Percentiles rank a stretch among this genome's conserved stretches.
phyloP scores from a whole-genome alignment of 2,113 vertebrate genomes.

The Sturnira hondurensis region DNA sequence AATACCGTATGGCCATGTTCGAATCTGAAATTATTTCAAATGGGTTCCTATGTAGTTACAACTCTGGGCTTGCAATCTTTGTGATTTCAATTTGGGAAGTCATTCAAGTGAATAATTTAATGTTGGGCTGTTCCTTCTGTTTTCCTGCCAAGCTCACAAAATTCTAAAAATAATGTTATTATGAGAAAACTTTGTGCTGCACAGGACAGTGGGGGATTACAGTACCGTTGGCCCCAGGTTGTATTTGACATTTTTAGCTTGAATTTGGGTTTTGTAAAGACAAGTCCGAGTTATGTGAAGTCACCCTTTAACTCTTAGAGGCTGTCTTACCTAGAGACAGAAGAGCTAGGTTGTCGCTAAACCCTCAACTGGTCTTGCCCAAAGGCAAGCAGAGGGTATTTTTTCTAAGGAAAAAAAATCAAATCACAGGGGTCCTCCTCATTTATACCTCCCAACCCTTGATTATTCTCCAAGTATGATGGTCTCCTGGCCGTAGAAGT shows the following conservation, averaged over 20 bases:
- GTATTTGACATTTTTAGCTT: background rate
- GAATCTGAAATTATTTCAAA: slow-evolving; percentile 73
- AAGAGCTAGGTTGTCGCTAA: background rate
- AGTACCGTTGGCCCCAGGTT: background rate
- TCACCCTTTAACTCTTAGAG: background rate
- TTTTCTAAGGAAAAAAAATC: background rate
- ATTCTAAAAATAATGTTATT: slow-evolving; percentile 53
- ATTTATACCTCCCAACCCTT: background rate
- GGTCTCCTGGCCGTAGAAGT: background rate
- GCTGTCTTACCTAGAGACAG: background rate
- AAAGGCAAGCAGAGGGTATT: background rate
- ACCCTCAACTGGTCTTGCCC: background rate
- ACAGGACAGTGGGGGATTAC: background rate
- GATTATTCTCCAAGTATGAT: background rate
- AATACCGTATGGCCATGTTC: slow-evolving; percentile 68
- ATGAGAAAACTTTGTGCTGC: background rate
- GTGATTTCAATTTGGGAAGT: slow-evolving; percentile 78
- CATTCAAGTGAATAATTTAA: slow-evolving; percentile 71
- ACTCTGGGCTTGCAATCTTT: slow-evolving; percentile 57
- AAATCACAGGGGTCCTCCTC: background rate
- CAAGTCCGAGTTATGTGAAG: background rate
- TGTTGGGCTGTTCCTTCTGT: slow-evolving; percentile 63
- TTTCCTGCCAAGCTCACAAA: slow-evolving; percentile 62
- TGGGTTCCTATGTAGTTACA: slow-evolving; percentile 71
- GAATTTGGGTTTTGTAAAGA: background rate